phyloP scores from a whole-genome alignment of 1,140 invertebrate species.

The Drosophila bifasciata region DNA sequence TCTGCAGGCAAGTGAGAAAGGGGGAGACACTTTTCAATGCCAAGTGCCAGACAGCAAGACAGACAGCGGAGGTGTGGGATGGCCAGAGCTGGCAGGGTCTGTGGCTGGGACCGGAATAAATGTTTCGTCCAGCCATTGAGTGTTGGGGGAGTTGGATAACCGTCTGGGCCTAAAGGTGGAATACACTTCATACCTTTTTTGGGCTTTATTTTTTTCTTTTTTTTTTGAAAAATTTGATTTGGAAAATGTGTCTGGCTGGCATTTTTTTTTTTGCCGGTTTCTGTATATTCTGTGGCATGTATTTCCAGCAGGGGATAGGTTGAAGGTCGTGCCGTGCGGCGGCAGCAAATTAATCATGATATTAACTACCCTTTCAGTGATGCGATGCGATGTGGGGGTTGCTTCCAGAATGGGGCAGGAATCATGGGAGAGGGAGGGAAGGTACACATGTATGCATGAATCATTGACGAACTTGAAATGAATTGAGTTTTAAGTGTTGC shows the following conservation, averaged over 20 bases:
- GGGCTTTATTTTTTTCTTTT: constrained; percentile 25
- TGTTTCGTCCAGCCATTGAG: constrained; percentile 45
- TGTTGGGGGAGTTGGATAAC: constrained; percentile 24
- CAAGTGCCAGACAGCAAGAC: constrained; percentile 42
- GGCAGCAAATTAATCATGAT: constrained; percentile 73
- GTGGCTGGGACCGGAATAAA: constrained; percentile 42
- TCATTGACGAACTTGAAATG: constrained; percentile 70
- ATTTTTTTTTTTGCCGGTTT: too few species aligned
- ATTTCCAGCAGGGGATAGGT: constrained; percentile 25
- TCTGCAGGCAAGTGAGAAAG: constrained; percentile 4
- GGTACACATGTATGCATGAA: too few species aligned
- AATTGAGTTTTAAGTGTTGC: constrained; percentile 68
- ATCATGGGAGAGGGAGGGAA: too few species aligned
- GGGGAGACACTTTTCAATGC: constrained; percentile 46
- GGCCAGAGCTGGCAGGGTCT: not conserved
- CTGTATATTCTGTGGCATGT: not conserved
- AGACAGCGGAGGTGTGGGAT: constrained; percentile 30
- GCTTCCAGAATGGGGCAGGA: constrained; percentile 32
- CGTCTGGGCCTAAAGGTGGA: constrained; percentile 36
- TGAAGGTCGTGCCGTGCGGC: constrained; percentile 46
- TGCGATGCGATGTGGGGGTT: constrained; percentile 15
- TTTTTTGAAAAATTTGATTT: constrained; percentile 75
- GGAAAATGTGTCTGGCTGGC: constrained; percentile 66
- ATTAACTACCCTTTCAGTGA: constrained; percentile 66
- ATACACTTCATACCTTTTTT: constrained; percentile 35